These are phyloP conservation scores for Endotricha flammealis DNA, from an alignment of 2,888 invertebrate genomes.

Conservation along the genomic window DNA sequence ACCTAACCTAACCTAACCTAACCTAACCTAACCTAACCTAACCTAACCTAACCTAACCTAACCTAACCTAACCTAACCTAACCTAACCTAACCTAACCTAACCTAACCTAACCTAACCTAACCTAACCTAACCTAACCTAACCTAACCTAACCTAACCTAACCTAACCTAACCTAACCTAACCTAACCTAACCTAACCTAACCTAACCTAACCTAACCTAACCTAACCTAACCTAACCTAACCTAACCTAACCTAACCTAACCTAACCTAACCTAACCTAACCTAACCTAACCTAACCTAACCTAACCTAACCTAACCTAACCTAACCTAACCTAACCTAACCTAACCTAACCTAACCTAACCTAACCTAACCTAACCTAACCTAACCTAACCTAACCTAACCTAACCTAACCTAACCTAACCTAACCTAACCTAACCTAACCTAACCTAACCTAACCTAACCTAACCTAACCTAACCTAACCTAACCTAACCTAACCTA, in stretches of 20 bases:
- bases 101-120: constrained; percentile 11
- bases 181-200: constrained; percentile 12
- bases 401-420: too few relatives aligned
- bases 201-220: constrained; percentile 13
- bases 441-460: too few relatives aligned
- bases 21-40: constrained; percentile 12
- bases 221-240: constrained; percentile 14
- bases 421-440: too few relatives aligned
- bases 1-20: constrained; percentile 11
- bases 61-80: constrained; percentile 12
- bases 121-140: constrained; percentile 13
- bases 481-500: too few relatives aligned
- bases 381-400: constrained; percentile 3
- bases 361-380: constrained; percentile 9
- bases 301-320: constrained; percentile 8
- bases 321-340: constrained; percentile 9
- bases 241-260: constrained; percentile 11
- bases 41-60: constrained; percentile 12
- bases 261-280: constrained; percentile 8
- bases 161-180: constrained; percentile 15
- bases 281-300: constrained; percentile 8
- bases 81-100: constrained; percentile 12
- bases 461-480: too few relatives aligned
- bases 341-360: constrained; percentile 9
- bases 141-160: constrained; percentile 13